Percentiles rank a stretch among this genome's conserved stretches.
Evolutionary conservation across 2,113 vertebrate genomes (phyloP).

Genomic region (Pelecanoides urinatrix): DNA sequence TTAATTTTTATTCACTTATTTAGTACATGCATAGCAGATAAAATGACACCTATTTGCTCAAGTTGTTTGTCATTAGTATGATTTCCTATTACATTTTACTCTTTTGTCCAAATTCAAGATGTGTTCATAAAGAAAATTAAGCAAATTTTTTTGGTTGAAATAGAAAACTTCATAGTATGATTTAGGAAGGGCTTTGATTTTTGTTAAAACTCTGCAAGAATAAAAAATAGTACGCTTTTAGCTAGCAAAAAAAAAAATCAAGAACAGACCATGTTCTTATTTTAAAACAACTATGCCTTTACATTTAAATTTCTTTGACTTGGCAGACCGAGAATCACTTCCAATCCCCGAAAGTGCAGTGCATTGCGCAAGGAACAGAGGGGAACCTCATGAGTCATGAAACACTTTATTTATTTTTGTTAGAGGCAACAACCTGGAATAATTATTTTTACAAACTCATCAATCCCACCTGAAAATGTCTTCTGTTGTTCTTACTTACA

Average conservation of each 20-base stretch:
- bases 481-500: neutral
- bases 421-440: neutral
- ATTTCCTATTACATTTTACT: neutral
- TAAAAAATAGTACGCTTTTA: neutral
- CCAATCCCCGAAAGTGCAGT: neutral
- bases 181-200: neutral
- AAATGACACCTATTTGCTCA: neutral
- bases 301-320: neutral
- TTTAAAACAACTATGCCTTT: neutral
- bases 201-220: neutral
- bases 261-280: neutral
- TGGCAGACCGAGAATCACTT: neutral
- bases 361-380: neutral
- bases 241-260: neutral
- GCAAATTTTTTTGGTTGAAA: neutral
- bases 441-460: neutral
- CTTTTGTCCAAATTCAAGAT: neutral
- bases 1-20: neutral
- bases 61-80: too few species aligned
- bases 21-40: neutral
- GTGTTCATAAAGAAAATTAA: neutral
- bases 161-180: neutral
- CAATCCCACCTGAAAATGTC: neutral
- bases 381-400: neutral
- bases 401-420: neutral